Evolutionary conservation across 1,140 invertebrate genomes (phyloP).

Genomic region (Neoseiulus cucumeris): DNA sequence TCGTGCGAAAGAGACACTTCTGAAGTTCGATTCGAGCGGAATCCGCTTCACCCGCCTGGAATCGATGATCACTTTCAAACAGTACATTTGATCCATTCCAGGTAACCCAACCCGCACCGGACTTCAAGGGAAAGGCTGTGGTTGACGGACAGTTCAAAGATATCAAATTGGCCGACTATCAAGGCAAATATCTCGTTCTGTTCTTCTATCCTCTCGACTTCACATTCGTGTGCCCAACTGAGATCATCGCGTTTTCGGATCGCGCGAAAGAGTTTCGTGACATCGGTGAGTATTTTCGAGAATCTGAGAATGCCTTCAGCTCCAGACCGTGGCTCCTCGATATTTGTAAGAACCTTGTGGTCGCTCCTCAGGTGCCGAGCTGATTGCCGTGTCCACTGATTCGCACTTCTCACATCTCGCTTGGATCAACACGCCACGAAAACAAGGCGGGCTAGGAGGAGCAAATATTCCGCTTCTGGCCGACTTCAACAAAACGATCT

Average conservation of each 20-base stretch:
- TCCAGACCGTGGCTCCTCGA: too few relatives aligned
- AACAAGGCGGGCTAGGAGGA: slow-evolving; percentile 66
- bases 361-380: slow-evolving; percentile 31
- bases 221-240: slow-evolving; percentile 80
- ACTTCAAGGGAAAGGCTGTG: slow-evolving; percentile 37
- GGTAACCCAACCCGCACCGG: slow-evolving; percentile 31
- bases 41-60: neutral
- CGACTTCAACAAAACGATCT: slow-evolving; percentile 74
- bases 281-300: slow-evolving; percentile 17
- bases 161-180: slow-evolving; percentile 35
- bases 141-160: slow-evolving; percentile 37
- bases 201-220: slow-evolving; percentile 43
- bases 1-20: neutral
- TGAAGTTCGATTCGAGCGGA: neutral
- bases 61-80: neutral
- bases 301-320: too few relatives aligned
- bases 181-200: slow-evolving; percentile 40
- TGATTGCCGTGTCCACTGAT: slow-evolving; percentile 60
- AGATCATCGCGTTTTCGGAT: slow-evolving; percentile 68
- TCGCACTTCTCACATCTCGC: slow-evolving; percentile 68
- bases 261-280: slow-evolving; percentile 47
- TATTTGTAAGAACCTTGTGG: too few relatives aligned
- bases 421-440: slow-evolving; percentile 43
- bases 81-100: neutral
- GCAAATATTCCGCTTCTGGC: slow-evolving; percentile 74